Evolutionary conservation across 1,140 invertebrate species (phyloP).

Genomic region (Heliconius eleuchia): DNA sequence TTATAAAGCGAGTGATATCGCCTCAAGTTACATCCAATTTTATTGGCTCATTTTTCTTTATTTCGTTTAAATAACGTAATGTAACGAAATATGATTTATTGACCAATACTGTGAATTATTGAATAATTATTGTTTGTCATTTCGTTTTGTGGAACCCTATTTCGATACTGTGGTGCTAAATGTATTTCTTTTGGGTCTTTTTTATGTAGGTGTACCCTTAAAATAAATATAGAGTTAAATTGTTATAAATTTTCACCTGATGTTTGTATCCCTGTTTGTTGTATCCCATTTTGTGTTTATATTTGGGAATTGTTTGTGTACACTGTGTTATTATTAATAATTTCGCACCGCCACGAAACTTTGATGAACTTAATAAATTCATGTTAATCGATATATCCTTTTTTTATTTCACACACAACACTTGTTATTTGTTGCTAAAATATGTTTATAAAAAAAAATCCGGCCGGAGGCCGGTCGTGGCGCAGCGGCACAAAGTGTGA

Average conservation of each 20-base stretch:
- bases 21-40: neutral
- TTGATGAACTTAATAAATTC: slow-evolving; percentile 77
- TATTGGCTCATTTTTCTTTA: slow-evolving; percentile 37
- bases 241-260: slow-evolving; percentile 28
- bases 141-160: slow-evolving; percentile 53
- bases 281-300: slow-evolving; percentile 56
- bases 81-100: slow-evolving; percentile 59
- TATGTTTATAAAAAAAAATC: too few species aligned
- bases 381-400: slow-evolving; percentile 68
- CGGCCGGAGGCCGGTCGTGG: too few species aligned
- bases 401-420: slow-evolving; percentile 34
- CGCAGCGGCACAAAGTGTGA: too few species aligned
- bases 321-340: slow-evolving; percentile 72
- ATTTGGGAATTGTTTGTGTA: slow-evolving; percentile 59
- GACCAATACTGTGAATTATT: slow-evolving; percentile 42
- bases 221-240: slow-evolving; percentile 17
- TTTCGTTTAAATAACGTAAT: slow-evolving; percentile 51
- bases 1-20: neutral
- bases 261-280: slow-evolving; percentile 52
- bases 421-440: too few species aligned
- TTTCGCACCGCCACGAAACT: slow-evolving; percentile 70
- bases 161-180: slow-evolving; percentile 48
- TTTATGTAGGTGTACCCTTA: slow-evolving; percentile 11
- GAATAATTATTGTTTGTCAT: slow-evolving; percentile 52
- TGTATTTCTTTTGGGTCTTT: slow-evolving; percentile 3